A percentile compares a stretch with the other conserved stretches of the same genome.
phyloP scores from a whole-genome alignment of 2,113 vertebrate genomes.

The Colistium nudipinnis region DNA sequence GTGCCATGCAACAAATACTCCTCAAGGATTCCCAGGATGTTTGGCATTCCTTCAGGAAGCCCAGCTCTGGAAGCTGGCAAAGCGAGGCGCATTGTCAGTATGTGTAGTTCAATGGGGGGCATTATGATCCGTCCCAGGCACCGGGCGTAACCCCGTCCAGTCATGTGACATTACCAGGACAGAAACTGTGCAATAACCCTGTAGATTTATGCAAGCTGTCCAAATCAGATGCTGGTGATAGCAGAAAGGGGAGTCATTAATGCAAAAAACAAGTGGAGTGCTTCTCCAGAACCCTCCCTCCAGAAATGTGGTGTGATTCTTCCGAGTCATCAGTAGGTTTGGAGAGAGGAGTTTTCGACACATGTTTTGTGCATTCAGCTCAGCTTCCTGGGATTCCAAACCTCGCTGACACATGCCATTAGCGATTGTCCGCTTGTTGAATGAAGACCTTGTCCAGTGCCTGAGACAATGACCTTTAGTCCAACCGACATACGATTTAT shows the following conservation, averaged over 20 bases:
- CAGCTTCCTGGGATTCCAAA: neutral
- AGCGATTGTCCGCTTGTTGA: slow-evolving; percentile 27
- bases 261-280: neutral
- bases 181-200: slow-evolving; percentile 28
- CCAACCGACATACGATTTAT: neutral
- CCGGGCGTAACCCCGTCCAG: slow-evolving; percentile 48
- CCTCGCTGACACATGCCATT: neutral
- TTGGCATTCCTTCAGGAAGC: slow-evolving; percentile 69
- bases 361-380: slow-evolving; percentile 8
- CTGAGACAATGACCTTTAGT: neutral
- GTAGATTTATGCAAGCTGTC: slow-evolving; percentile 44
- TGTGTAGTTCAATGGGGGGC: slow-evolving; percentile 73
- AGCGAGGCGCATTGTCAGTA: slow-evolving; percentile 27
- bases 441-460: slow-evolving; percentile 20
- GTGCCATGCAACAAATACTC: slow-evolving; percentile 24
- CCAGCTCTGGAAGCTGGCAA: slow-evolving; percentile 53
- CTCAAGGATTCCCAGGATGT: slow-evolving; percentile 73
- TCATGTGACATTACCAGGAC: slow-evolving; percentile 60
- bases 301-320: slow-evolving; percentile 34
- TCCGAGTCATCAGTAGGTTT: slow-evolving; percentile 15
- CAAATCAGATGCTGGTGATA: slow-evolving; percentile 25
- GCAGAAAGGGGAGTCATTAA: slow-evolving; percentile 13
- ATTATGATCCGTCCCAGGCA: slow-evolving; percentile 77
- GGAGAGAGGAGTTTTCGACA: slow-evolving; percentile 11
- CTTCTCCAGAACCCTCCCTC: slow-evolving; percentile 7